Conservation (phyloP, 2,888 invertebrate genomes). For the Fragum whitleyi region DNA sequence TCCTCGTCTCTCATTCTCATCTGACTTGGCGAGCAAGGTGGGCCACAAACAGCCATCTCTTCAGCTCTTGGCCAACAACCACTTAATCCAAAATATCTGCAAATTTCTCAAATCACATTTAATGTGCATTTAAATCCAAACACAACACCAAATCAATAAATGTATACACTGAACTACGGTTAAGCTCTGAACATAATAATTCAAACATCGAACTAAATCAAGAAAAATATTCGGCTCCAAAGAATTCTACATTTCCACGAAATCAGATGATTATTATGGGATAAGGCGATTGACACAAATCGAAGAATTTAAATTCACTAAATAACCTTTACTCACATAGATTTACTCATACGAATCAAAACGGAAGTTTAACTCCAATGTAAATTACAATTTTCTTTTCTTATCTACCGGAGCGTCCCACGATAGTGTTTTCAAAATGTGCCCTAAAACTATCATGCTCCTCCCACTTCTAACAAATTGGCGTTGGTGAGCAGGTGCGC, state of each 20-base stretch:
- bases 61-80: background rate
- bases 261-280: background rate
- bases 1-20: constrained; percentile 36
- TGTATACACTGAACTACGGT: too few relatives aligned
- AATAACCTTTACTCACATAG: background rate
- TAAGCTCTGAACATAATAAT: too few relatives aligned
- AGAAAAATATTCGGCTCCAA: too few relatives aligned
- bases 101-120: background rate
- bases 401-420: constrained; percentile 53
- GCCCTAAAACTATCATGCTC: constrained; percentile 53
- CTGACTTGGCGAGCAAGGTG: constrained; percentile 51
- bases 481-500: constrained; percentile 43
- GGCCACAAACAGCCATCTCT: constrained; percentile 56
- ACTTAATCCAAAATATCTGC: background rate
- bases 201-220: background rate
- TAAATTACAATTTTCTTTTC: constrained; percentile 13
- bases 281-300: background rate
- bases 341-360: constrained; percentile 22
- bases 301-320: background rate
- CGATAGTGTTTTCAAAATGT: constrained; percentile 65
- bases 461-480: constrained; percentile 26
- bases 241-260: background rate
- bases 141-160: background rate
- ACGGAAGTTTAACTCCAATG: constrained; percentile 26
- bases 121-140: background rate